A percentile compares a stretch with the other conserved stretches of the same genome.
Conservation (phyloP, 2,797 vertebrate genomes). For the Sphenopsis melanotis region DNA sequence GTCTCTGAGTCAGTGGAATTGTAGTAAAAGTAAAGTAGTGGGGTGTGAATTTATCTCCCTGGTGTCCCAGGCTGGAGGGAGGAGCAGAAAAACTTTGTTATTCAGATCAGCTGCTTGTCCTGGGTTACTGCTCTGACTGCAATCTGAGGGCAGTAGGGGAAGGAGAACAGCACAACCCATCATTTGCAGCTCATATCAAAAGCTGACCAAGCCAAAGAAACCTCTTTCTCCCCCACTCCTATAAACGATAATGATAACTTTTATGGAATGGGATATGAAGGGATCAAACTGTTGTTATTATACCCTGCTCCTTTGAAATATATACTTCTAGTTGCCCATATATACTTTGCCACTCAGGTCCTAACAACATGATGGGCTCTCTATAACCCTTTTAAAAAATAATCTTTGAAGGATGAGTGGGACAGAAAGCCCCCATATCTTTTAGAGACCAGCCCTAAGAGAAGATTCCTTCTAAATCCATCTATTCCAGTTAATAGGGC, state of each 20-base stretch:
- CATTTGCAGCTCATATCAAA: background rate
- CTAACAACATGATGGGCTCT: background rate
- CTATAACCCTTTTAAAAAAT: background rate
- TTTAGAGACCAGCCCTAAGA: background rate
- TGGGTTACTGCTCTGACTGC: background rate
- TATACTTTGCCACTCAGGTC: background rate
- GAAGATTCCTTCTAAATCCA: constrained; percentile 14
- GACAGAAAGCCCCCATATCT: background rate
- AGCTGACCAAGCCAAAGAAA: background rate
- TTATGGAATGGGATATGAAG: background rate
- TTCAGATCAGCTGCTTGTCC: background rate
- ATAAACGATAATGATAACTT: background rate
- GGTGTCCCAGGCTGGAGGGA: background rate
- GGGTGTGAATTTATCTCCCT: background rate
- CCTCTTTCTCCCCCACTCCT: background rate
- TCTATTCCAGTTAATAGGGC: constrained; percentile 9
- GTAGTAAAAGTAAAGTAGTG: background rate
- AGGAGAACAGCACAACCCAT: background rate
- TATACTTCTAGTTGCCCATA: background rate
- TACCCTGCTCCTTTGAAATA: background rate
- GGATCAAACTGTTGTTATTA: background rate
- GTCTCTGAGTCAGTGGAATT: background rate
- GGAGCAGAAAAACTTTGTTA: background rate
- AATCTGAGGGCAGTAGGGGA: background rate
- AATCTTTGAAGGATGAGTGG: background rate